Evolutionary conservation across 2,113 vertebrate genomes (phyloP).

Genomic region (Addax nasomaculatus): DNA sequence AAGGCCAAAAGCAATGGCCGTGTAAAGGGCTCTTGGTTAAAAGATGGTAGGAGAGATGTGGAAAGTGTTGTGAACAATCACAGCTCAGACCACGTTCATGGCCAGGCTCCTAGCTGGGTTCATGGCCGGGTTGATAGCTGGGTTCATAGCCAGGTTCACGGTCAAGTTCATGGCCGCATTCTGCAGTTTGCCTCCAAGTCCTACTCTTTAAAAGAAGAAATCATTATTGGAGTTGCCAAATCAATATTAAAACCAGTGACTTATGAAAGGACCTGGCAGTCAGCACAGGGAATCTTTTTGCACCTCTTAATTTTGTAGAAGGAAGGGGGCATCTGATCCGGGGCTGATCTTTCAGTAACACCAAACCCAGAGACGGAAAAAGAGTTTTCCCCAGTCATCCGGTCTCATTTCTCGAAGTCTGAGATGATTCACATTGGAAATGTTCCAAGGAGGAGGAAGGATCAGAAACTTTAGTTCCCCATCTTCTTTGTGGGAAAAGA

Average conservation of each 20-base stretch:
- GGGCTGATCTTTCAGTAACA: background rate
- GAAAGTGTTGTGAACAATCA: background rate
- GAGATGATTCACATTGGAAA: background rate
- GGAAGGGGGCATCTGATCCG: background rate
- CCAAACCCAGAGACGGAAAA: background rate
- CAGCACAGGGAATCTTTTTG: constrained; percentile 66
- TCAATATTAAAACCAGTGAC: constrained; percentile 74
- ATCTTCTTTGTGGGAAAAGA: background rate
- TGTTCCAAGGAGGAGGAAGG: background rate
- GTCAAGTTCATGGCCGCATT: constrained; percentile 53
- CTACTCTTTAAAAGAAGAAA: constrained; percentile 64
- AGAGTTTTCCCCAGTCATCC: background rate
- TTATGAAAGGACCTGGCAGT: constrained; percentile 66
- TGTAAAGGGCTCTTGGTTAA: background rate
- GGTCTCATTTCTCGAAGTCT: background rate
- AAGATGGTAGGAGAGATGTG: background rate
- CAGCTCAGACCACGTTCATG: background rate
- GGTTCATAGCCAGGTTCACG: constrained; percentile 1
- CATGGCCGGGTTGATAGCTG: constrained; percentile 28
- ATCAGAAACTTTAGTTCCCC: background rate
- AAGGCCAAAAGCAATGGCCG: background rate
- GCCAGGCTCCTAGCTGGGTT: constrained; percentile 13
- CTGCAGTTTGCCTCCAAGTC: constrained; percentile 60
- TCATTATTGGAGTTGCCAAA: constrained; percentile 70
- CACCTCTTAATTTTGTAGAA: constrained; percentile 74